These are phyloP conservation scores for Halocynthia roretzi DNA, from an alignment of 23 tunicate genomes.

Conservation along the genomic window DNA sequence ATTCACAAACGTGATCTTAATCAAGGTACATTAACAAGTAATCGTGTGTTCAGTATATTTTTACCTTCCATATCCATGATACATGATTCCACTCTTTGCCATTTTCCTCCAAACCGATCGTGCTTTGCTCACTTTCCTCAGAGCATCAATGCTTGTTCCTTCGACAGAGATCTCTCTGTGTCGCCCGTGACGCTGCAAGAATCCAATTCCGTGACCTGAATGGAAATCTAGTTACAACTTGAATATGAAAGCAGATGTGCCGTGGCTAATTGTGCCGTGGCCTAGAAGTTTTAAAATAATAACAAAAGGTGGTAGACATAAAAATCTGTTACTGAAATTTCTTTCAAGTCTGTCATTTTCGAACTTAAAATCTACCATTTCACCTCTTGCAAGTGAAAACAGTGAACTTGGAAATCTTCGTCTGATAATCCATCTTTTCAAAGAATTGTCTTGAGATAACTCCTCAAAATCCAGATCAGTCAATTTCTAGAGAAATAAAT, in stretches of 20 bases:
- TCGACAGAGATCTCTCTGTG: not conserved
- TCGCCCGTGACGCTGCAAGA: not conserved
- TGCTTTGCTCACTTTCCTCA: not conserved
- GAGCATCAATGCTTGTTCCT: slow-evolving; percentile 5
- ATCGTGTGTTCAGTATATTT: no score
- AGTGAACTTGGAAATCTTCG: slow-evolving; percentile 7
- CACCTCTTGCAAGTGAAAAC: slow-evolving; percentile 1
- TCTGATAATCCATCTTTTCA: not conserved
- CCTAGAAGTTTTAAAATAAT: no score
- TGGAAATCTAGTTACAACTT: not conserved
- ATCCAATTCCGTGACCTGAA: slow-evolving; percentile 2
- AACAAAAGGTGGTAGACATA: no score
- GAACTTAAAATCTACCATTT: not conserved
- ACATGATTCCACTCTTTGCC: not conserved
- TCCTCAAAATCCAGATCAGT: not conserved
- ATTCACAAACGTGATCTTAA: no score
- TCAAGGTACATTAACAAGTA: no score
- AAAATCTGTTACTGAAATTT: no score
- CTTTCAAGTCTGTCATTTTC: no score
- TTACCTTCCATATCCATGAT: no score
- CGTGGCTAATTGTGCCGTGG: no score
- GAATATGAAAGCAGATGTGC: not conserved
- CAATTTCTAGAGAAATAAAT: not conserved
- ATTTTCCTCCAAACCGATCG: not conserved
- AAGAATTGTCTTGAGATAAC: not conserved